Evolutionary conservation across 2,797 vertebrate genomes (phyloP), one percentile per base, ranked within the genome.

Genomic region (Poliocrania exsul): DNA sequence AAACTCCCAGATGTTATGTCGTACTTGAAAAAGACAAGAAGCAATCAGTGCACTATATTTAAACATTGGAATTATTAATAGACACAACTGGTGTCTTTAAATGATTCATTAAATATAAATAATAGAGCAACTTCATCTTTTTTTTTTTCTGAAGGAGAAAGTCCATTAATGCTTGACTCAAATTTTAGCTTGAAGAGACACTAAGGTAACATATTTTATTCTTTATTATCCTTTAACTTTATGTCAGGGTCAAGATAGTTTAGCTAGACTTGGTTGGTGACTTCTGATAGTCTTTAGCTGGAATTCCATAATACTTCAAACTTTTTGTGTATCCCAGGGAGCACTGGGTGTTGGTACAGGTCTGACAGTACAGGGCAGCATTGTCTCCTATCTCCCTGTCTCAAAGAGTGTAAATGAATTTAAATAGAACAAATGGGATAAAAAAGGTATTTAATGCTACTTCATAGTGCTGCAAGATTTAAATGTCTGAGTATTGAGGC

Each of bases 41-140:
- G 83, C 66, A 95, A 94, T 95, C 86, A 95, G 66, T 60, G 60
- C 23, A 10, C 93, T 92, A 90, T 95, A 94, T 96, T 97, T 93
- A 91, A 92, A 78, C 35, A 25, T 1, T 75, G 44, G 33, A 74
- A 84, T 93, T 95, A 90, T 88, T 88, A 93, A 93, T 88, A 95
- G 92, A 47, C 38, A 65, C 53, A 83, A 80, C 0, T 3, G 5
- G 8, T 69, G 67, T 61, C 53, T 93, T 93, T 73, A 89, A 94
- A 71, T 85, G 58, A 85, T 89, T 96, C 72, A 92, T 91, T 91
- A 81, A 92, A 72, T 91, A 88, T 84, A 94, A 96, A 95, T 95
- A 92, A 91, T 53, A 71, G 31, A 94, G 18, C 42, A 90, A 40
- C 60, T 93, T 77, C 62, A 49, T 73, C 70, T 72, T 42, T 12